phyloP scores from a whole-genome alignment of 2,113 vertebrate species.

The Tamias sibiricus region DNA sequence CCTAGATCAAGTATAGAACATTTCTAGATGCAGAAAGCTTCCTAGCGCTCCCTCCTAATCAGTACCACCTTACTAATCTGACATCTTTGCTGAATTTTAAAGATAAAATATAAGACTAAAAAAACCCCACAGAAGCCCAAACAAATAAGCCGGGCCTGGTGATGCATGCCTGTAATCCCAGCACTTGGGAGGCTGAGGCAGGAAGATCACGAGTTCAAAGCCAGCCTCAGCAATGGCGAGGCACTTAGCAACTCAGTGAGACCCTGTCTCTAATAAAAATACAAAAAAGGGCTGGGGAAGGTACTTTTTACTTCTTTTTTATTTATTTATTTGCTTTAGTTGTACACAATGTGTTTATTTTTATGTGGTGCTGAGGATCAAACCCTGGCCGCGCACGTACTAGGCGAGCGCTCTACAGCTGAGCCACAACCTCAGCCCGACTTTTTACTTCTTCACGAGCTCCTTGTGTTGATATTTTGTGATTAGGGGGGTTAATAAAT shows the following conservation, averaged over 20 bases:
- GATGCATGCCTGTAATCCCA: too few relatives aligned
- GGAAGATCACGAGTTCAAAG: too few relatives aligned
- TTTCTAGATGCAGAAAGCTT: neutral
- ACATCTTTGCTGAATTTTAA: conserved; percentile 23
- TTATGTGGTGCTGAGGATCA: too few relatives aligned
- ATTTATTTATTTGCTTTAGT: too few relatives aligned
- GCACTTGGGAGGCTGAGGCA: too few relatives aligned
- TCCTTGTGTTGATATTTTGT: neutral
- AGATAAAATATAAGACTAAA: neutral
- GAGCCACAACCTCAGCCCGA: neutral
- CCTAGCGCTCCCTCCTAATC: neutral
- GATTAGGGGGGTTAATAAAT: neutral
- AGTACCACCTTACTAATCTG: neutral
- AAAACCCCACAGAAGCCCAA: too few relatives aligned
- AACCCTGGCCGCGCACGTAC: neutral
- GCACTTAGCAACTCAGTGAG: too few relatives aligned
- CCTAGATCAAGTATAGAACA: neutral
- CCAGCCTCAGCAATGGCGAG: too few relatives aligned
- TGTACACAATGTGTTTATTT: too few relatives aligned
- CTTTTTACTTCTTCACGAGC: neutral
- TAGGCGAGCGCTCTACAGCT: neutral
- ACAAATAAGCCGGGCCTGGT: too few relatives aligned
- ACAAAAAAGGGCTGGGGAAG: too few relatives aligned
- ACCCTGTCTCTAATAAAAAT: too few relatives aligned
- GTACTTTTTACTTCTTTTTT: neutral